Evolutionary conservation across 2,797 vertebrate genomes (phyloP).

Genomic region (Sebastes glaucus): DNA sequence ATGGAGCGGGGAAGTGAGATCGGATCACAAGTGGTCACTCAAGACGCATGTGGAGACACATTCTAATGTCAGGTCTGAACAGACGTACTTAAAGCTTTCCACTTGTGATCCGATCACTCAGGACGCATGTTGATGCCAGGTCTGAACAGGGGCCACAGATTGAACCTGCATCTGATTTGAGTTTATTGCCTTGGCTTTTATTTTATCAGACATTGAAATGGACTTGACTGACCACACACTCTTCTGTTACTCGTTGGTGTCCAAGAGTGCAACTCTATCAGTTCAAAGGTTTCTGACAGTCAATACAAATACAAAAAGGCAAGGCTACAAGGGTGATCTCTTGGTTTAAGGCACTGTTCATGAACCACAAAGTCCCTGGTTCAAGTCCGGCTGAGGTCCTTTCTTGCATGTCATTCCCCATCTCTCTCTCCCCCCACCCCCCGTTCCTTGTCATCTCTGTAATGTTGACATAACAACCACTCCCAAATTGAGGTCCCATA

Average conservation of each 20-base stretch:
- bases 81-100: no score
- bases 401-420: neutral
- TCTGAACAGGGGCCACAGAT: no score
- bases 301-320: neutral
- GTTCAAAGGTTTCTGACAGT: neutral
- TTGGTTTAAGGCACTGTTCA: neutral
- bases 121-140: no score
- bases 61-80: no score
- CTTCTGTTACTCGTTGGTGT: neutral
- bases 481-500: neutral
- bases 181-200: neutral
- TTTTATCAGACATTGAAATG: neutral
- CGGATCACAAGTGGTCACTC: no score
- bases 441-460: neutral
- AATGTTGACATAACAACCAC: neutral
- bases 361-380: neutral
- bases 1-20: no score
- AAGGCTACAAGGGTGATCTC: neutral
- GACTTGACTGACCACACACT: neutral
- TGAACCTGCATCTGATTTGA: neutral
- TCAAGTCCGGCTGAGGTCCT: no score
- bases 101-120: no score
- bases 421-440: neutral
- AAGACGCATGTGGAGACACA: no score
- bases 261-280: neutral